Evolutionary conservation across 2,797 vertebrate genomes (phyloP), one percentile per base, ranked within the genome.

Genomic region (Dendrocincla fuliginosa): DNA sequence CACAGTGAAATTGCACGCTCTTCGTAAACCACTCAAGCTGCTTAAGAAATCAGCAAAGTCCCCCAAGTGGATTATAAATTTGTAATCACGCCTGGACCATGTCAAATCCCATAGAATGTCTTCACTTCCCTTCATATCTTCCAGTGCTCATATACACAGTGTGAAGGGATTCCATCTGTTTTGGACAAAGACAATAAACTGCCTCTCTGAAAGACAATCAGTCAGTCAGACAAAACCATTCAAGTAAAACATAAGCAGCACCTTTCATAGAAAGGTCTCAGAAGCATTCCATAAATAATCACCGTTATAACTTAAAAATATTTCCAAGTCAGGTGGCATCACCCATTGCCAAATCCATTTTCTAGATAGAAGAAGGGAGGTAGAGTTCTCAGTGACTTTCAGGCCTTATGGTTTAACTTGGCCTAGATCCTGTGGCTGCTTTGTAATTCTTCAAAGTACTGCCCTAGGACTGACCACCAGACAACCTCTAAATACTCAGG

Each of bases 1-100:
- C 91, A 95, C 95, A 97, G 90, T 95, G 75, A 87, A 95, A 94
- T 69, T 95, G 81, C 74, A 81, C 69, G 89, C 87, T 92, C 88
- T 71, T 94, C 92, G 89, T 96, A 93, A 95, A 95, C 90, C 83
- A 95, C 61, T 95, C 93, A 91, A 96, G 91, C 96, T 95, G 89
- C 91, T 96, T 96, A 96, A 96, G 86, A 92, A 93, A 91, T 93
- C 77, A 92, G 91, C 90, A 53, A 95, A 93, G 90, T 94, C 83
- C 49, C 94, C 69, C 93, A 94, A 95, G 84, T 96, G 93, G 95
- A 96, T 97, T 96, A 96, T 95, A 96, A 96, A 96, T 96, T 95
- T 91, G 93, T 97, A 96, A 96, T 95, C 90, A 95, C 73, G 94
- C 87, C 87, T 91, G 83, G 92, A 91, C 95, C 93, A 94, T 94